Conservation (phyloP, 2,888 invertebrate species). For the Silvanus unidentatus region DNA sequence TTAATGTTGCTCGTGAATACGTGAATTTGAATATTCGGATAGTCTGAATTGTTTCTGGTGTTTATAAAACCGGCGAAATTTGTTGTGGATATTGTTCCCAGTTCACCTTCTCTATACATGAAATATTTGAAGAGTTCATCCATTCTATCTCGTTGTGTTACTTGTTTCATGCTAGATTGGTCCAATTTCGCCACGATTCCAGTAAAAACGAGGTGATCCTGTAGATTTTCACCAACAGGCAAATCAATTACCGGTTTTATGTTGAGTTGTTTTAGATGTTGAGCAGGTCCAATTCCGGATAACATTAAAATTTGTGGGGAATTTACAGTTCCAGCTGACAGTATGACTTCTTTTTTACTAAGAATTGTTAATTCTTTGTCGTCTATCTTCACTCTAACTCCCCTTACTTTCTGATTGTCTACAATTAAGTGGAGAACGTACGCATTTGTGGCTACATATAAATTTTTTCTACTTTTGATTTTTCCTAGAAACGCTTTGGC, state of each 20-base stretch:
- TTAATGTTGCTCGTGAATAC: conserved; percentile 35
- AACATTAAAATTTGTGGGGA: conserved; percentile 64
- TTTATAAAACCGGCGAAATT: conserved; percentile 49
- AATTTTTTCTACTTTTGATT: conserved; percentile 50
- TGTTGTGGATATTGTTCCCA: conserved; percentile 45
- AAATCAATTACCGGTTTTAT: conserved; percentile 47
- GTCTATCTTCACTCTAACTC: conserved; percentile 44
- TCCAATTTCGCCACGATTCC: conserved; percentile 27
- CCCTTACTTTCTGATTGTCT: conserved; percentile 46
- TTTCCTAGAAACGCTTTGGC: conserved; percentile 67
- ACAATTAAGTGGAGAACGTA: conserved; percentile 53
- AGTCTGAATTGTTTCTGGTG: conserved; percentile 43
- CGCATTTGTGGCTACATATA: conserved; percentile 55
- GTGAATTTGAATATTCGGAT: conserved; percentile 49
- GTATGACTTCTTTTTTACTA: conserved; percentile 57
- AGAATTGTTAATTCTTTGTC: conserved; percentile 27
- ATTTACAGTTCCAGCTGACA: conserved; percentile 61
- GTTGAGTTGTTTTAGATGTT: conserved; percentile 46
- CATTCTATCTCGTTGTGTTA: conserved; percentile 12
- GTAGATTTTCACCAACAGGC: conserved; percentile 53
- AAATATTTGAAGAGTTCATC: conserved; percentile 47
- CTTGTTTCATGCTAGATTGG: conserved; percentile 8
- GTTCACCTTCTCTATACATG: conserved; percentile 47
- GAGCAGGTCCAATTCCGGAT: conserved; percentile 57
- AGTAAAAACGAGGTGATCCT: conserved; percentile 49